phyloP scores from a whole-genome alignment of 2,888 invertebrate species.

The Andrena flavipes region DNA sequence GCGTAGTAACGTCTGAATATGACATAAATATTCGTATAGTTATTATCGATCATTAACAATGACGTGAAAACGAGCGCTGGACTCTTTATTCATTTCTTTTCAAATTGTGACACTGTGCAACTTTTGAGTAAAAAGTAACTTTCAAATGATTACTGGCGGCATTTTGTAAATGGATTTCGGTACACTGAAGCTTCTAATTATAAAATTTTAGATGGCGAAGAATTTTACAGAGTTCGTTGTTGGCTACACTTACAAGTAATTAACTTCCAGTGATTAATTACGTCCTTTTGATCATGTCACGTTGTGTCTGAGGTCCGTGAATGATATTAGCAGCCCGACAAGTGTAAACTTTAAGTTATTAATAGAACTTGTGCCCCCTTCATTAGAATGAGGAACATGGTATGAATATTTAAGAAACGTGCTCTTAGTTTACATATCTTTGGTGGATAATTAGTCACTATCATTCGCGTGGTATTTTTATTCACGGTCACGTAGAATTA shows the following conservation, averaged over 20 bases:
- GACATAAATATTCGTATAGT: conserved; percentile 8
- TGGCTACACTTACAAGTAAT: neutral
- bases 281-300: neutral
- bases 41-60: neutral
- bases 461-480: neutral
- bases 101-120: neutral
- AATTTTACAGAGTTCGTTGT: neutral
- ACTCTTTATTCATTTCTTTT: no score
- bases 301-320: conserved; percentile 3
- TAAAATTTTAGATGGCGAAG: neutral
- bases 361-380: conserved; percentile 30
- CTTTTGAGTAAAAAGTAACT: neutral
- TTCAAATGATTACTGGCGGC: neutral
- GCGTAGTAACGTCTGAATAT: neutral
- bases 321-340: conserved; percentile 5
- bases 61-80: neutral
- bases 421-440: conserved; percentile 48
- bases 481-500: conserved; percentile 30
- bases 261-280: conserved; percentile 26
- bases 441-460: conserved; percentile 38
- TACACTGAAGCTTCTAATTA: neutral
- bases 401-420: conserved; percentile 43
- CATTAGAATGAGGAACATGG: conserved; percentile 29
- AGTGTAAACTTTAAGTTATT: conserved; percentile 51
- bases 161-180: neutral